Evolutionary conservation across 1,140 invertebrate species (phyloP).

Genomic region (Eupeodes corollae): DNA sequence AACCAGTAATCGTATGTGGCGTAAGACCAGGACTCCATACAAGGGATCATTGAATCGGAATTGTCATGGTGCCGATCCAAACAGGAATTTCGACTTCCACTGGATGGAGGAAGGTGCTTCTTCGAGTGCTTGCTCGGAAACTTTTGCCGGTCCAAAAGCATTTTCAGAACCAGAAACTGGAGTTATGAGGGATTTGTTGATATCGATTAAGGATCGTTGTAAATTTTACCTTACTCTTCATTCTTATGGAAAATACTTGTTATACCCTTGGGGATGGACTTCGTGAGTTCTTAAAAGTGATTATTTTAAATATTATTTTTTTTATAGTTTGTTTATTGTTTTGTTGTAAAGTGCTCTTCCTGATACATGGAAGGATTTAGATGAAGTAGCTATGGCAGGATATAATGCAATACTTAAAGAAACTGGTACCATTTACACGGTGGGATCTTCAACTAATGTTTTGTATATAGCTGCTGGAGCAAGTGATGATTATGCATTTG

Average conservation of each 20-base stretch:
- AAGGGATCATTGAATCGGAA: constrained; percentile 30
- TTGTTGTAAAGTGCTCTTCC: constrained; percentile 8
- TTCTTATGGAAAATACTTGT: constrained; percentile 49
- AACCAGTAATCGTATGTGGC: constrained; percentile 40
- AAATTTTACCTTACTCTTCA: constrained; percentile 59
- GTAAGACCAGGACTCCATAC: constrained; percentile 37
- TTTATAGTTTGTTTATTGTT: background rate
- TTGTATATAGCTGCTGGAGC: constrained; percentile 39
- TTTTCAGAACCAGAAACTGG: constrained; percentile 60
- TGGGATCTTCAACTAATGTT: constrained; percentile 45
- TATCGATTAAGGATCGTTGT: constrained; percentile 40
- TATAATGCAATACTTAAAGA: constrained; percentile 30
- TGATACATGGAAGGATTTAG: constrained; percentile 16
- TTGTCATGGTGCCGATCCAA: constrained; percentile 50
- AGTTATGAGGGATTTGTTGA: constrained; percentile 37
- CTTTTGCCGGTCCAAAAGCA: constrained; percentile 50
- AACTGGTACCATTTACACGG: constrained; percentile 39
- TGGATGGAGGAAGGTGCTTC: constrained; percentile 56
- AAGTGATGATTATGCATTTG: constrained; percentile 49
- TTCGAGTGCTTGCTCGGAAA: constrained; percentile 47
- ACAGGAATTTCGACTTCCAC: constrained; percentile 53
- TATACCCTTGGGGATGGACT: constrained; percentile 63
- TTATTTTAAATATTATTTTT: background rate
- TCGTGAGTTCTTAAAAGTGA: constrained; percentile 9
- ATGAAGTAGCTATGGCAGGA: constrained; percentile 26